phyloP scores from a whole-genome alignment of 2,888 invertebrate genomes.

The Platypus cylindrus region DNA sequence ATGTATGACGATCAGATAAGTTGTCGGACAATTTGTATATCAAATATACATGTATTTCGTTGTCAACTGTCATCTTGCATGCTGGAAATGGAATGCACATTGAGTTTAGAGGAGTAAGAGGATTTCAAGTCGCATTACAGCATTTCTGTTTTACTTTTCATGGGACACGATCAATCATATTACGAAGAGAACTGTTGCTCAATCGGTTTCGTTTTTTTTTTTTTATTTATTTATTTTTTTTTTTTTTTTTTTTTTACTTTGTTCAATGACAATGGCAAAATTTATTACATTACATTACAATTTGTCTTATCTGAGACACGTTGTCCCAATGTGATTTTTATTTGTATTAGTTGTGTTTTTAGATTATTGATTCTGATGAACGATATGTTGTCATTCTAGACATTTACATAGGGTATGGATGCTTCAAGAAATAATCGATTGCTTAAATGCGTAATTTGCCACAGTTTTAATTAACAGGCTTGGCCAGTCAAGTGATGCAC shows the following conservation, averaged over 20 bases:
- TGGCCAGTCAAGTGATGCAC: too few relatives aligned
- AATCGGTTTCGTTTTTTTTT: constrained; percentile 7
- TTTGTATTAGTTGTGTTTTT: constrained; percentile 14
- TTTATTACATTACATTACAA: constrained; percentile 16
- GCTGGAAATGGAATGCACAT: constrained; percentile 13
- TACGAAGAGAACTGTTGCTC: constrained; percentile 14
- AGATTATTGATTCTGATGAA: constrained; percentile 15
- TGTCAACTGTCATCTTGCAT: constrained; percentile 17
- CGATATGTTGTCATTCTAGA: constrained; percentile 15
- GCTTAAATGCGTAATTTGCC: constrained; percentile 9
- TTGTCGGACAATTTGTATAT: constrained; percentile 15
- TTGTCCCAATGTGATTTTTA: constrained; percentile 13
- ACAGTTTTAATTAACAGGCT: too few relatives aligned
- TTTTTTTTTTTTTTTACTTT: constrained; percentile 3
- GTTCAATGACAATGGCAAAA: constrained; percentile 17
- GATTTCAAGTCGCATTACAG: constrained; percentile 11
- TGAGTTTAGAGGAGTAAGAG: too few relatives aligned
- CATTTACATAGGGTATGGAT: constrained; percentile 14
- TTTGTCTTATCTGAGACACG: constrained; percentile 16
- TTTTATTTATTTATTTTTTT: constrained; percentile 1
- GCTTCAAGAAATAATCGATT: constrained; percentile 14
- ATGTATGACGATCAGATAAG: constrained; percentile 15
- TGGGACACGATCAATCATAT: constrained; percentile 16
- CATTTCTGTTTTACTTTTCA: constrained; percentile 13
- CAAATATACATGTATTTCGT: constrained; percentile 13